phyloP scores from a whole-genome alignment of 2,113 vertebrate species.

The Pelecanoides urinatrix region DNA sequence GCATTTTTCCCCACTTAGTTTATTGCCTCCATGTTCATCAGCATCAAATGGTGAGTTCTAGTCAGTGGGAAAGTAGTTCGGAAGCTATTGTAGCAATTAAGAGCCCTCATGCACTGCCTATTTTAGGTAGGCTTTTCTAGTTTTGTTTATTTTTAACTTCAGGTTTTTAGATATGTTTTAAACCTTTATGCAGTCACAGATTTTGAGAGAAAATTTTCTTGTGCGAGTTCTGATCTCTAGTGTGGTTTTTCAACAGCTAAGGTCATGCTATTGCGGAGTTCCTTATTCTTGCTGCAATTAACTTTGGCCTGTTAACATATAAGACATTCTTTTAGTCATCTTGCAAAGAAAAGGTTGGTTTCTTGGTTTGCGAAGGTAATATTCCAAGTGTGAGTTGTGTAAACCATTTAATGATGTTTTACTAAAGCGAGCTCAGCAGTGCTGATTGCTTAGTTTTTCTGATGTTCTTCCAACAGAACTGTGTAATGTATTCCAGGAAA shows the following conservation, averaged over 20 bases:
- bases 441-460: not conserved
- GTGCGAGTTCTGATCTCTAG: not conserved
- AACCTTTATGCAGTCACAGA: too few species aligned
- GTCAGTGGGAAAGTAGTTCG: not conserved
- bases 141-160: not conserved
- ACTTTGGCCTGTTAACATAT: rapidly evolving
- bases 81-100: not conserved
- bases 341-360: not conserved
- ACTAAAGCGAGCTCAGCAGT: not conserved
- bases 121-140: not conserved
- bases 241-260: not conserved
- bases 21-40: constrained; percentile 93
- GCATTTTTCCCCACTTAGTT: constrained; percentile 97
- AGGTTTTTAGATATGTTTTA: not conserved
- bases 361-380: not conserved
- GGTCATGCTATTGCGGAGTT: not conserved
- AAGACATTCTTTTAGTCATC: not conserved
- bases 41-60: constrained; percentile 81
- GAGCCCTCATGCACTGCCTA: rapidly evolving
- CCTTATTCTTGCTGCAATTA: not conserved
- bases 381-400: not conserved
- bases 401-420: not conserved
- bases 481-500: not conserved
- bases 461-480: not conserved
- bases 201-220: not conserved